A percentile compares a stretch with the other conserved stretches of the same genome.
phyloP scores from a whole-genome alignment of 2,797 vertebrate species.

The Gymnodraco acuticeps region DNA sequence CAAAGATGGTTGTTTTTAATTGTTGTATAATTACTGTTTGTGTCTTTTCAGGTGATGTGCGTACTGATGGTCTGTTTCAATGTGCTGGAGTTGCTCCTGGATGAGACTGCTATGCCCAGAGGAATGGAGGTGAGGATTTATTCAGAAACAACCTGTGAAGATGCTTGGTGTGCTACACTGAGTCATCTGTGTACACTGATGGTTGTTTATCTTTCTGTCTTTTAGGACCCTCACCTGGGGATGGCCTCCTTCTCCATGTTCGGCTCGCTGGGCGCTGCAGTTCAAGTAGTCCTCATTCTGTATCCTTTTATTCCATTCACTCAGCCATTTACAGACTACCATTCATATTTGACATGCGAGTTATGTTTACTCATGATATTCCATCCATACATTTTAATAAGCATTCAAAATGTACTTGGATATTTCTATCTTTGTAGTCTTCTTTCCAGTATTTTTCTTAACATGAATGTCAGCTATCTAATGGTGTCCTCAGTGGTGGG shows the following conservation, averaged over 20 bases:
- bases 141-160: background rate
- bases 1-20: background rate
- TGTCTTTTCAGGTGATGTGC: conserved; percentile 89
- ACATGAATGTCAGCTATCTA: conserved; percentile 86
- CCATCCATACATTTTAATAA: background rate
- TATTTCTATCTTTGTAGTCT: background rate
- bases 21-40: background rate
- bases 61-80: conserved; percentile 96
- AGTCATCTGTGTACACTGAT: background rate
- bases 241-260: conserved; percentile 96
- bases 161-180: background rate
- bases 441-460: conserved; percentile 60
- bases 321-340: conserved; percentile 8
- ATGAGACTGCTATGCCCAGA: conserved; percentile 95
- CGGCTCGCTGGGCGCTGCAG: conserved; percentile 93
- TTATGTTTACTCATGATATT: conserved; percentile 22
- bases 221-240: conserved; percentile 91
- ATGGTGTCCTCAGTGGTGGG: conserved; percentile 97
- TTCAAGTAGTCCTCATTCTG: conserved; percentile 97
- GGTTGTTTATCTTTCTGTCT: conserved; percentile 17
- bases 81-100: conserved; percentile 94
- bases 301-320: conserved; percentile 88
- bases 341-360: conserved; percentile 9
- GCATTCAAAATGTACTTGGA: background rate
- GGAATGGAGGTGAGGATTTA: conserved; percentile 91